phyloP scores from a whole-genome alignment of 2,888 invertebrate genomes.

The Molorchus minor region DNA sequence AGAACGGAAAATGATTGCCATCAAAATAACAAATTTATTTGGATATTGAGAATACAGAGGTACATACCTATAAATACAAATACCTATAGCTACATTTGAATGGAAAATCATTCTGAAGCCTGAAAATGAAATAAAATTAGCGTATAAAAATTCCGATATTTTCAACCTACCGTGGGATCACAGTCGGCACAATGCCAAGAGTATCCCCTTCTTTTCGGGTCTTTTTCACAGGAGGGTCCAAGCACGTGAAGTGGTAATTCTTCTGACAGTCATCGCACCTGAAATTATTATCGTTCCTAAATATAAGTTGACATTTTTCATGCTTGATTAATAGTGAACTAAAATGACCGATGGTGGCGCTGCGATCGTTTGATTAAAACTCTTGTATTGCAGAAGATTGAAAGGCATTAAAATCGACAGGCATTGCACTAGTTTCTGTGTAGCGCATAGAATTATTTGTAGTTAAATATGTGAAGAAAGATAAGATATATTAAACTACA shows the following conservation, averaged over 20 bases:
- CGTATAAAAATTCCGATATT: background rate
- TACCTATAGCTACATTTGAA: conserved; percentile 10
- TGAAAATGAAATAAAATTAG: conserved; percentile 36
- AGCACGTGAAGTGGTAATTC: conserved; percentile 90
- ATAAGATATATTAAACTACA: too few relatives aligned
- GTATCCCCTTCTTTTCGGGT: conserved; percentile 94
- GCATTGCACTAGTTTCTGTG: too few relatives aligned
- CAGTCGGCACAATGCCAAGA: conserved; percentile 97
- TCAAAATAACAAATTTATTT: conserved; percentile 28
- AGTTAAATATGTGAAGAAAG: too few relatives aligned
- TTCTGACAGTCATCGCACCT: conserved; percentile 93
- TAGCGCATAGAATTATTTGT: too few relatives aligned
- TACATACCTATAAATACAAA: conserved; percentile 5
- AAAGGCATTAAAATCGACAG: too few relatives aligned
- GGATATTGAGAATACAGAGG: conserved; percentile 16
- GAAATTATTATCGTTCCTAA: too few relatives aligned
- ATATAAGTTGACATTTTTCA: too few relatives aligned
- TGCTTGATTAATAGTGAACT: too few relatives aligned
- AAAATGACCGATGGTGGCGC: too few relatives aligned
- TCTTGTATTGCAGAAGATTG: too few relatives aligned
- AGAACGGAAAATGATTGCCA: too few relatives aligned
- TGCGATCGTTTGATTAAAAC: too few relatives aligned
- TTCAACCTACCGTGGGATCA: conserved; percentile 76
- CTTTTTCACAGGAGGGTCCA: conserved; percentile 93
- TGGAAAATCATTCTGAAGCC: conserved; percentile 46